phyloP scores from a whole-genome alignment of 2,888 invertebrate species.

The Rhyacophila evoluta region DNA sequence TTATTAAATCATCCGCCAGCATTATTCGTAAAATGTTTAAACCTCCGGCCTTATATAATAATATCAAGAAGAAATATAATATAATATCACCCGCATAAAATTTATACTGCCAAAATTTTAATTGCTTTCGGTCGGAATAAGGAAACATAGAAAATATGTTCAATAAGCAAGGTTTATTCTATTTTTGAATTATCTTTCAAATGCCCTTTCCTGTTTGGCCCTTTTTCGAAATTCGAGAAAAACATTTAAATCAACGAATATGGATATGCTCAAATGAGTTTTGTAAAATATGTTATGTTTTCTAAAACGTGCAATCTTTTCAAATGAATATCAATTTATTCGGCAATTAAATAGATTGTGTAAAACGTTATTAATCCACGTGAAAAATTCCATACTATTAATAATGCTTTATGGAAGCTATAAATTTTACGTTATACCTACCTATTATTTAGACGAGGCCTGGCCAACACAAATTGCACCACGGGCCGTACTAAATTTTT shows the following conservation, averaged over 20 bases:
- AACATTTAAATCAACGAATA: neutral
- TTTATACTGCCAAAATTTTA: neutral
- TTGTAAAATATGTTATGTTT: no score
- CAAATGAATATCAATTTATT: no score
- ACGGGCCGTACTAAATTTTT: no score
- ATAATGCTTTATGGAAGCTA: no score
- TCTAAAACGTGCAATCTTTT: no score
- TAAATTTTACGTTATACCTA: no score
- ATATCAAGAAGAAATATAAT: neutral
- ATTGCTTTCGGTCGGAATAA: neutral
- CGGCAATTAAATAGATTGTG: no score
- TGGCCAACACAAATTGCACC: no score
- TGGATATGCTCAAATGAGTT: no score
- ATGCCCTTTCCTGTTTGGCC: neutral
- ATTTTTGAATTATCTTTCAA: neutral
- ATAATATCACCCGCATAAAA: neutral
- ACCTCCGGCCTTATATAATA: neutral
- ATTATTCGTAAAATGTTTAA: neutral
- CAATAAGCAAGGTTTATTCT: slow-evolving; percentile 6
- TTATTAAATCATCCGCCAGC: neutral
- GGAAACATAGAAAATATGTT: neutral
- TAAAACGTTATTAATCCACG: no score
- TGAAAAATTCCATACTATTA: no score
- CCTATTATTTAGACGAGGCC: no score
- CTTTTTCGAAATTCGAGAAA: neutral